phyloP scores from a whole-genome alignment of 2,797 vertebrate species.

The Paedocypris micromegethes region DNA sequence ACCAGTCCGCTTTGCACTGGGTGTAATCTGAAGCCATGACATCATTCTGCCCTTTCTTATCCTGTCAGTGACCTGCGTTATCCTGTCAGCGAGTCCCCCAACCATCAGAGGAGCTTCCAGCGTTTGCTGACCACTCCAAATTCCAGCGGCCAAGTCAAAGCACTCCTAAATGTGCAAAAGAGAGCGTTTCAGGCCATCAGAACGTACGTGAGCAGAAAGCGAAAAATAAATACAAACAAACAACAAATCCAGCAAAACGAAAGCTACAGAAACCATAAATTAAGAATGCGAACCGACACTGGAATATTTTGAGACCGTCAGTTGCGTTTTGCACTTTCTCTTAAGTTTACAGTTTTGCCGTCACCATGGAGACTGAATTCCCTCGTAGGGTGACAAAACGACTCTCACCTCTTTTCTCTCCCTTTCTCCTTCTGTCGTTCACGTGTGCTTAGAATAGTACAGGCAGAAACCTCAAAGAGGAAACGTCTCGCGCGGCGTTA shows the following conservation, averaged over 20 bases:
- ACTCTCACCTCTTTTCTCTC: constrained; percentile 39
- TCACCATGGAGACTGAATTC: constrained; percentile 44
- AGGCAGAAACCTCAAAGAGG: constrained; percentile 10
- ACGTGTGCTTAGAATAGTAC: constrained; percentile 43
- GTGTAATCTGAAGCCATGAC: constrained; percentile 48
- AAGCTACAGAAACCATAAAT: constrained; percentile 59
- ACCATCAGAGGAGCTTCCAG: constrained; percentile 28
- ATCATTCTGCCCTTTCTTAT: constrained; percentile 43
- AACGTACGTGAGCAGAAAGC: constrained; percentile 60
- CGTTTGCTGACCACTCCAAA: constrained; percentile 39
- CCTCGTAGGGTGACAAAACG: constrained; percentile 36
- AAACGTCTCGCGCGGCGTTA: constrained; percentile 14
- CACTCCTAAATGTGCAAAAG: constrained; percentile 61
- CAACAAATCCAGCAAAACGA: constrained; percentile 50
- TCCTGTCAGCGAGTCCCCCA: constrained; percentile 26
- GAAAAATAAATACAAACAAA: constrained; percentile 70
- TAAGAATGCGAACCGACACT: constrained; percentile 63
- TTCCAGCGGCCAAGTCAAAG: constrained; percentile 57
- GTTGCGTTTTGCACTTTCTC: constrained; percentile 18
- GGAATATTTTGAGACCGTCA: constrained; percentile 56
- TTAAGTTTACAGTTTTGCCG: constrained; percentile 37
- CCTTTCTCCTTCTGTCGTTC: constrained; percentile 37
- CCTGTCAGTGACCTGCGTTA: constrained; percentile 30
- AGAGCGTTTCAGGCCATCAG: constrained; percentile 59
- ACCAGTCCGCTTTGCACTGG: constrained; percentile 41